Evolutionary conservation across 2,797 vertebrate species (phyloP).

Genomic region (Peromyscus nudipes): DNA sequence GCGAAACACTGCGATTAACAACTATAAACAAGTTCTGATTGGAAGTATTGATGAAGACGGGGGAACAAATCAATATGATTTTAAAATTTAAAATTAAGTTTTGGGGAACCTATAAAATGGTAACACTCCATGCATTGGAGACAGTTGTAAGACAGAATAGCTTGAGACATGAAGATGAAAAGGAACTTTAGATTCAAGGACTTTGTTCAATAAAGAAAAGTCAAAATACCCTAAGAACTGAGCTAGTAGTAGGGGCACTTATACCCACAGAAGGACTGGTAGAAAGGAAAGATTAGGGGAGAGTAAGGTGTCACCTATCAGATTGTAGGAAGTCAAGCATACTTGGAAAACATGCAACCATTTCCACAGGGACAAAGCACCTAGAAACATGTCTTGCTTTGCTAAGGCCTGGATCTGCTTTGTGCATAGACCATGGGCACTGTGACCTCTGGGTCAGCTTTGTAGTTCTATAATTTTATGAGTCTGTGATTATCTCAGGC

Average conservation of each 20-base stretch:
- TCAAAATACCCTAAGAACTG: background rate
- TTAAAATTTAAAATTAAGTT: background rate
- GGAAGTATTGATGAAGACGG: background rate
- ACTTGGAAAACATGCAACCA: constrained; percentile 10
- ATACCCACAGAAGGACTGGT: background rate
- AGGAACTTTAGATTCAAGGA: constrained; percentile 15
- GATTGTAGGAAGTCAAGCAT: background rate
- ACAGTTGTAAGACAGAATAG: background rate
- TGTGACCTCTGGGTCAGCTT: constrained; percentile 59
- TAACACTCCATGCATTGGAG: background rate
- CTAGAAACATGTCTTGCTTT: constrained; percentile 52
- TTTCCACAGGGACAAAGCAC: background rate
- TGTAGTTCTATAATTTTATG: constrained; percentile 40
- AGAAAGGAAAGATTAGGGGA: background rate
- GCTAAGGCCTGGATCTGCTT: background rate
- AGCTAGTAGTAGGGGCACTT: background rate
- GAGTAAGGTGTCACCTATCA: background rate
- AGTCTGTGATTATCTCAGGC: constrained; percentile 63
- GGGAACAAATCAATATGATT: constrained; percentile 16
- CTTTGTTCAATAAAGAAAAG: constrained; percentile 33
- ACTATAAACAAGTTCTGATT: background rate
- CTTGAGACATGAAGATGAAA: constrained; percentile 6
- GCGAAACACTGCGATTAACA: background rate
- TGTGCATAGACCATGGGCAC: background rate
- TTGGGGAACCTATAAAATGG: background rate